These are phyloP conservation scores for Darwinula stevensoni DNA, from an alignment of 2,888 invertebrate species.

Conservation along the genomic window DNA sequence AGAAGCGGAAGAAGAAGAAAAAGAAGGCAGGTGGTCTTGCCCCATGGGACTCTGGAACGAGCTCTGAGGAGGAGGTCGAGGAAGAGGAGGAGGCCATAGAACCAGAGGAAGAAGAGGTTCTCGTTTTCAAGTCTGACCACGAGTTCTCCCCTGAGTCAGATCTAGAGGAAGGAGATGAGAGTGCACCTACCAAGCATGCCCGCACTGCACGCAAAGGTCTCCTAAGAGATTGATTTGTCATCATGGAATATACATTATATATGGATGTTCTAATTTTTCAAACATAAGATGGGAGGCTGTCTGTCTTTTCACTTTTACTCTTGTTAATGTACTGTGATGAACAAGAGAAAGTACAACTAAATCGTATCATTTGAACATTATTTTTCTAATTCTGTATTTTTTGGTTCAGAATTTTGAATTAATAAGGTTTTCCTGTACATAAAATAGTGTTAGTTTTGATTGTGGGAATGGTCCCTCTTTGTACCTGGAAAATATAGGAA, in stretches of 20 bases:
- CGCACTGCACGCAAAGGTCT: slow-evolving; percentile 50
- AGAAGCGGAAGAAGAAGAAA: not conserved
- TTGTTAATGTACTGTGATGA: not conserved
- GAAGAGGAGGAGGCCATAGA: slow-evolving; percentile 19
- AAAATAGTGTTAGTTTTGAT: no score
- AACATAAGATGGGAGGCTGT: no score
- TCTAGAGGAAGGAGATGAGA: slow-evolving; percentile 31
- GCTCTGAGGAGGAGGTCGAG: slow-evolving; percentile 16
- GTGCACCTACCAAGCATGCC: slow-evolving; percentile 44
- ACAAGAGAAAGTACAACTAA: not conserved
- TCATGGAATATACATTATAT: no score
- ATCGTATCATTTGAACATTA: no score
- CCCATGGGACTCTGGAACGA: not conserved
- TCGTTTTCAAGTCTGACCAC: slow-evolving; percentile 46
- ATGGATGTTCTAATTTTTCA: no score
- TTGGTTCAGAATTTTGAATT: no score
- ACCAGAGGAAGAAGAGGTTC: slow-evolving; percentile 19
- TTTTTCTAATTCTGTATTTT: no score
- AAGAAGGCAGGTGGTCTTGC: not conserved
- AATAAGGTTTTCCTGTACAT: no score
- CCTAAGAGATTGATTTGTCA: no score
- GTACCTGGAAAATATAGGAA: no score
- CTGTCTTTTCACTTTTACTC: no score
- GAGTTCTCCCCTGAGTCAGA: slow-evolving; percentile 81
- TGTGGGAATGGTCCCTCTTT: no score